These are phyloP conservation scores for Bettongia penicillata DNA, from an alignment of 2,113 vertebrate genomes.

Conservation along the genomic window DNA sequence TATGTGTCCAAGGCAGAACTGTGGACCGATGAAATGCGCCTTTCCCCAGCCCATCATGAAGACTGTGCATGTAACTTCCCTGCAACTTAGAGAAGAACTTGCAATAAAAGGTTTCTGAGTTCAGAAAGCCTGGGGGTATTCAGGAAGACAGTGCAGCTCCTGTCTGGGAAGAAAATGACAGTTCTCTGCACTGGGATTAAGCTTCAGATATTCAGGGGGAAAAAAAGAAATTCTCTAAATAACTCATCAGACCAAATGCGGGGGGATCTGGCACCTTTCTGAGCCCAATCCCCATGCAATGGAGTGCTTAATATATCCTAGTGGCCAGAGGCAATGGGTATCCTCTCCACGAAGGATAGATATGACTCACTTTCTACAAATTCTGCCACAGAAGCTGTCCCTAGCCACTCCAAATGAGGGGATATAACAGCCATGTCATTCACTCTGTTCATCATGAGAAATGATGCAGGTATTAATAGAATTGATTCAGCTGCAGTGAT, in stretches of 20 bases:
- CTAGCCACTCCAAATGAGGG: neutral
- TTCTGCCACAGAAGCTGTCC: neutral
- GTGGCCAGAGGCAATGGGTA: neutral
- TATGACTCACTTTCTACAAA: neutral
- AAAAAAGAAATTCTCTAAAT: constrained; percentile 65
- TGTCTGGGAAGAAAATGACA: constrained; percentile 78
- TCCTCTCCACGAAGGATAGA: constrained; percentile 30
- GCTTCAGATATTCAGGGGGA: constrained; percentile 70
- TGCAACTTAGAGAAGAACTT: constrained; percentile 73
- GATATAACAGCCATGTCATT: neutral
- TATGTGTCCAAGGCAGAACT: constrained; percentile 47
- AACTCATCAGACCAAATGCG: constrained; percentile 39
- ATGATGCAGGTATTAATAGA: neutral
- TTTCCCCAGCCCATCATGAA: constrained; percentile 42
- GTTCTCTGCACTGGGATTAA: constrained; percentile 74
- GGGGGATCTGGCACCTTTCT: constrained; percentile 39
- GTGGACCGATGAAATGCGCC: constrained; percentile 43
- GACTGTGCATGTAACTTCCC: constrained; percentile 64
- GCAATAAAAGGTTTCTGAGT: constrained; percentile 79
- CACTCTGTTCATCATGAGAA: neutral
- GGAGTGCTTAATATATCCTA: constrained; percentile 38
- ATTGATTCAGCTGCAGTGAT: neutral
- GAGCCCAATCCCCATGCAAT: constrained; percentile 34
- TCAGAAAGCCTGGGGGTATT: constrained; percentile 75
- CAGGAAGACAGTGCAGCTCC: constrained; percentile 73